Conservation (phyloP, 2,797 vertebrate genomes). For the Picus viridis region DNA sequence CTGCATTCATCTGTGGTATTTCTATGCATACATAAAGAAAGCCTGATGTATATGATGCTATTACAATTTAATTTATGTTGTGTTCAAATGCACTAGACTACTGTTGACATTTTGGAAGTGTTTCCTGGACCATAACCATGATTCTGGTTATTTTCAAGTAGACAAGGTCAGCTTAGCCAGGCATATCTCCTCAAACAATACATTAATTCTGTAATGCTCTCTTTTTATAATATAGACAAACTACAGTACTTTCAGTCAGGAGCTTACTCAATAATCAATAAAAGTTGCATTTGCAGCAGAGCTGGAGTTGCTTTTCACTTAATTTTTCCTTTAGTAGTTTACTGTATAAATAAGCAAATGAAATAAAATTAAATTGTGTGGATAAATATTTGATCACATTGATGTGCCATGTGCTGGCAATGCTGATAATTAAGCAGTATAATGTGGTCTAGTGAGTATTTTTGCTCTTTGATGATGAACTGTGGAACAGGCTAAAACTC, state of each 20-base stretch:
- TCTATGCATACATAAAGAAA: background rate
- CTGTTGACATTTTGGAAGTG: background rate
- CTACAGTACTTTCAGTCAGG: background rate
- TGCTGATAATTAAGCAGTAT: background rate
- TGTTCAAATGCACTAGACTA: background rate
- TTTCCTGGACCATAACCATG: background rate
- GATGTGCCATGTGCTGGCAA: background rate
- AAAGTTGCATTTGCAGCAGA: background rate
- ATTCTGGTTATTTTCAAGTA: background rate
- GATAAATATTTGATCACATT: background rate
- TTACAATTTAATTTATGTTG: background rate
- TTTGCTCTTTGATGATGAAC: background rate
- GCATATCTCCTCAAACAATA: background rate
- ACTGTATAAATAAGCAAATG: constrained; percentile 22
- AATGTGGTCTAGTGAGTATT: background rate
- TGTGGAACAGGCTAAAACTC: background rate
- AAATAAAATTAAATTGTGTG: constrained; percentile 46
- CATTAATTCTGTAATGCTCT: background rate
- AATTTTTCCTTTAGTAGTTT: constrained; percentile 1
- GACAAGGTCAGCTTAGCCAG: background rate
- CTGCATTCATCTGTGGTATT: background rate
- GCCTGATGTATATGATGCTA: background rate
- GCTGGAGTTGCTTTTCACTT: background rate
- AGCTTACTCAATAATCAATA: background rate
- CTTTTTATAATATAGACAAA: background rate